phyloP scores from a whole-genome alignment of 2,888 invertebrate genomes.

The Noctua janthe region DNA sequence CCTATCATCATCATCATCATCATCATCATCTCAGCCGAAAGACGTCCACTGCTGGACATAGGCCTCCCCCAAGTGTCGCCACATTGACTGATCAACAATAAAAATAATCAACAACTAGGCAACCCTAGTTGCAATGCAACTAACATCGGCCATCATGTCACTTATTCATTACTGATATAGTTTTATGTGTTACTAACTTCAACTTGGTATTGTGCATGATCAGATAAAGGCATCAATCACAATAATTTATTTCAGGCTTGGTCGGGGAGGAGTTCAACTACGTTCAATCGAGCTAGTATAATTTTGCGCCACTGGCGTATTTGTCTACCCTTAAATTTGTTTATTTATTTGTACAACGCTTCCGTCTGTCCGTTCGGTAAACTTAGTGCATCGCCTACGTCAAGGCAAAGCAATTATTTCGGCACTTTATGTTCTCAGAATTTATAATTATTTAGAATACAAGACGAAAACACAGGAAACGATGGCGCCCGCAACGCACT shows the following conservation, averaged over 20 bases:
- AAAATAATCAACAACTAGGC: neutral
- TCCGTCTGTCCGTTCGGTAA: slow-evolving; percentile 26
- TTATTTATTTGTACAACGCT: slow-evolving; percentile 43
- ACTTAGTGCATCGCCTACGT: slow-evolving; percentile 31
- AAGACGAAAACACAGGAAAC: slow-evolving; percentile 21
- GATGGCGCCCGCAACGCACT: neutral
- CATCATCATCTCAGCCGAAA: too few relatives aligned
- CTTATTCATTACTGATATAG: neutral
- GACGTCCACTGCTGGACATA: too few relatives aligned
- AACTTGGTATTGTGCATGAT: neutral
- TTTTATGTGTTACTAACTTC: neutral
- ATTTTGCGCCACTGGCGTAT: neutral
- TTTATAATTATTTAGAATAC: slow-evolving; percentile 47
- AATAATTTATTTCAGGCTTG: neutral
- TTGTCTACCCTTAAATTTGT: slow-evolving; percentile 5
- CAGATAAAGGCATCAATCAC: neutral
- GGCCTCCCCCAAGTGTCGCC: too few relatives aligned
- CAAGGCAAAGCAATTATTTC: slow-evolving; percentile 34
- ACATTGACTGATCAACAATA: too few relatives aligned
- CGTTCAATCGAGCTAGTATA: neutral
- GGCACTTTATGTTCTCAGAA: slow-evolving; percentile 37
- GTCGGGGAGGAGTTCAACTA: neutral
- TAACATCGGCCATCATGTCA: neutral
- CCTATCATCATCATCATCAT: too few relatives aligned
- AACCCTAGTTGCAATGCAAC: neutral